Evolutionary conservation across 1,140 invertebrate species (phyloP).

Genomic region (Anadara kagoshimensis): DNA sequence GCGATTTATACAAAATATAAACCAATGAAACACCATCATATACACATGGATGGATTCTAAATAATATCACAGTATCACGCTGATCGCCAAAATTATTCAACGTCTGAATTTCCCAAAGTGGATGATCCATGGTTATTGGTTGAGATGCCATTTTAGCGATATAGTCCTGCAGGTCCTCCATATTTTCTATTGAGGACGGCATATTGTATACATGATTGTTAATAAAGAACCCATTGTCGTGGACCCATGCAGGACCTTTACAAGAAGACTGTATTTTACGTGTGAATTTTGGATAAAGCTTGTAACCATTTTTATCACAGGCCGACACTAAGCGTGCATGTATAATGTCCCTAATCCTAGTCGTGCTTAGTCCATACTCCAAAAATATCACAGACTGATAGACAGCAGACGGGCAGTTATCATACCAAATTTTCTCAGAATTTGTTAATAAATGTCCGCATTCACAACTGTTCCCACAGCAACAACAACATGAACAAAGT

Average conservation of each 20-base stretch:
- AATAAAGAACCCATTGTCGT: constrained; percentile 75
- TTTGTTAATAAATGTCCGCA: constrained; percentile 28
- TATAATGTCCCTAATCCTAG: constrained; percentile 74
- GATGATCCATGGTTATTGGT: constrained; percentile 72
- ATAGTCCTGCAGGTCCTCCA: constrained; percentile 73
- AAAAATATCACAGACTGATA: constrained; percentile 76
- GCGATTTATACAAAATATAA: constrained; percentile 74
- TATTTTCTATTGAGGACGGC: constrained; percentile 61
- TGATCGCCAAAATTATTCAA: constrained; percentile 73
- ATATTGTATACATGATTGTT: constrained; percentile 77
- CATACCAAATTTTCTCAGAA: constrained; percentile 15
- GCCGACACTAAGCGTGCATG: constrained; percentile 73
- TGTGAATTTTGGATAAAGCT: constrained; percentile 75
- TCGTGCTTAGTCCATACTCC: constrained; percentile 74
- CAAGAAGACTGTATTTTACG: constrained; percentile 62
- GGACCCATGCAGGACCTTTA: constrained; percentile 76
- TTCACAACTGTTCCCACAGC: constrained; percentile 36
- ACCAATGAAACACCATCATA: constrained; percentile 78
- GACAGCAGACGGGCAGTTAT: constrained; percentile 63
- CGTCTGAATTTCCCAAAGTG: constrained; percentile 79
- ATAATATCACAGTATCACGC: constrained; percentile 75
- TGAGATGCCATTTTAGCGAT: constrained; percentile 73
- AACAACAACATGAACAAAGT: constrained; percentile 43
- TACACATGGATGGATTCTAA: constrained; percentile 78
- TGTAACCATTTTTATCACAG: constrained; percentile 68